These are phyloP conservation scores for Pseudomyrmex sp. DNA, from an alignment of 1,140 invertebrate species.

Conservation along the genomic window DNA sequence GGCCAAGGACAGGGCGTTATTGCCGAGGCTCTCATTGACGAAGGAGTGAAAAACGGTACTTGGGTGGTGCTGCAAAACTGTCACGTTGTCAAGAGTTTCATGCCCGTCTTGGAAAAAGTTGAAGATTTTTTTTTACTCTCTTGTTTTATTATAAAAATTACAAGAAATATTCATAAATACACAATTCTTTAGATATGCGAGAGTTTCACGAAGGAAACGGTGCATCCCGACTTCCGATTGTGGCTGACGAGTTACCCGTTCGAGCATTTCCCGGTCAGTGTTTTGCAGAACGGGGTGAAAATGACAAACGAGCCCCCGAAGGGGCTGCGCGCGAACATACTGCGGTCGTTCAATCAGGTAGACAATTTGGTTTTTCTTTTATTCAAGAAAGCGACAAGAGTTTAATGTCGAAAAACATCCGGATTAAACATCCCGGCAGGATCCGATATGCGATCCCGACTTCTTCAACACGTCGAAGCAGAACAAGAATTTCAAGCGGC, in stretches of 20 bases:
- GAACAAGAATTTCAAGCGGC: constrained; percentile 91
- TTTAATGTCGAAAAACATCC: neutral
- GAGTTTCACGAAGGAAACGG: constrained; percentile 90
- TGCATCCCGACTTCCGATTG: constrained; percentile 95
- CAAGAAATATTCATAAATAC: too few species aligned
- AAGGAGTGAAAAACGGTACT: constrained; percentile 92
- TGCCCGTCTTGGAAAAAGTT: constrained; percentile 92
- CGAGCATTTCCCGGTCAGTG: constrained; percentile 94
- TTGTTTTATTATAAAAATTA: too few species aligned
- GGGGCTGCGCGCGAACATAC: constrained; percentile 90
- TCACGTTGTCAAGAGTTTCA: constrained; percentile 97
- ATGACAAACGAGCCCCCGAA: constrained; percentile 98
- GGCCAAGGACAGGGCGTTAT: constrained; percentile 97
- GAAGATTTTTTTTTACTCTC: neutral
- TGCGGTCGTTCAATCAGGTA: constrained; percentile 89
- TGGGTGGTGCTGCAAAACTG: constrained; percentile 99
- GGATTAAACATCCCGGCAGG: constrained; percentile 78
- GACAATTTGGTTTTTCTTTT: neutral
- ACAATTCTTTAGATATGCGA: constrained; percentile 89
- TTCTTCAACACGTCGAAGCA: constrained; percentile 95
- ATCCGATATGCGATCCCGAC: constrained; percentile 94
- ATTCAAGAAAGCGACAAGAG: neutral
- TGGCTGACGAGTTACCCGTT: constrained; percentile 98
- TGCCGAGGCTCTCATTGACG: constrained; percentile 94
- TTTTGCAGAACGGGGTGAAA: constrained; percentile 98